These are phyloP conservation scores for Drosophila asahinai DNA, from an alignment of 1,140 invertebrate species.

Conservation along the genomic window DNA sequence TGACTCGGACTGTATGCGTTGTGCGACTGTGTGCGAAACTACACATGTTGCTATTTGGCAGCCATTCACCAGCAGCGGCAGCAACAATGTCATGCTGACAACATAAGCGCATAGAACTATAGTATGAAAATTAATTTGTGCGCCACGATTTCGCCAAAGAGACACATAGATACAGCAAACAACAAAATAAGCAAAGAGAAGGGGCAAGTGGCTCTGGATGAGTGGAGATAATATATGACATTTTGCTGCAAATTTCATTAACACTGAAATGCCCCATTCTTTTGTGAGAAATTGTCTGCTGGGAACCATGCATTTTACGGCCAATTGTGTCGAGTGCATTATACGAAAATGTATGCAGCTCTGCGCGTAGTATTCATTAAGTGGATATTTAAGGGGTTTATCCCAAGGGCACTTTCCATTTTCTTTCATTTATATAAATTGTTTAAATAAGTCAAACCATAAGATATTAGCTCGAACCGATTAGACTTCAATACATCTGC, in stretches of 20 bases:
- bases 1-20: slow-evolving; percentile 16
- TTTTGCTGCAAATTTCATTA: slow-evolving; percentile 60
- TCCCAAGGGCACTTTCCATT: slow-evolving; percentile 23
- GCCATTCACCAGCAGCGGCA: slow-evolving; percentile 40
- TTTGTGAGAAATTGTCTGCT: slow-evolving; percentile 47
- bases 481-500: too few species aligned
- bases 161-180: background rate
- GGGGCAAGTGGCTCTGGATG: slow-evolving; percentile 3
- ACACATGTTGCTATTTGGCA: slow-evolving; percentile 75
- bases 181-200: background rate
- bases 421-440: background rate
- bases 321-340: slow-evolving; percentile 64
- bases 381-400: slow-evolving; percentile 26
- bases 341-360: slow-evolving; percentile 52
- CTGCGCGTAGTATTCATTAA: slow-evolving; percentile 28
- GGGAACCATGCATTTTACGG: slow-evolving; percentile 37
- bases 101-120: slow-evolving; percentile 70
- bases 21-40: slow-evolving; percentile 20
- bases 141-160: slow-evolving; percentile 54
- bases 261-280: slow-evolving; percentile 51
- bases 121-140: slow-evolving; percentile 77
- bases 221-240: slow-evolving; percentile 50
- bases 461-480: background rate
- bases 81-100: slow-evolving; percentile 74
- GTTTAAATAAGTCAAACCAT: background rate